Conservation (phyloP, 2,113 vertebrate species). For the Crotalus horridus region DNA sequence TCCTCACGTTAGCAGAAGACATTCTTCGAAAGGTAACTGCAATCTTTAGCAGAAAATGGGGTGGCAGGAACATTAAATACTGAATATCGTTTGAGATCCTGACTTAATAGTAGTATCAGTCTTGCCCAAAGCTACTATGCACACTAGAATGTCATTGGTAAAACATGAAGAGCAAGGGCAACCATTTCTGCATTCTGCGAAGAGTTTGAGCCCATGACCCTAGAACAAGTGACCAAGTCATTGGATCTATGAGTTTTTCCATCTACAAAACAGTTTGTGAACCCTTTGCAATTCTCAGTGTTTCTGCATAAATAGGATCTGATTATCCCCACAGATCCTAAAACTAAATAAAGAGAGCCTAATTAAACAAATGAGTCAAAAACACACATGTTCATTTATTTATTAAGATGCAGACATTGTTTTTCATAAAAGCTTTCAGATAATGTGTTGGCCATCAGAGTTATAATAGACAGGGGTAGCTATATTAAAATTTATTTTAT, state of each 20-base stretch:
- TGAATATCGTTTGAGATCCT: not conserved
- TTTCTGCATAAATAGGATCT: not conserved
- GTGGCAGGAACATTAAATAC: not conserved
- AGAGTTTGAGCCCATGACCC: not conserved
- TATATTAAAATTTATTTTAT: not conserved
- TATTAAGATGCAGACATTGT: not conserved
- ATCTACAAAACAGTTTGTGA: not conserved
- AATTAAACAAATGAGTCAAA: not conserved
- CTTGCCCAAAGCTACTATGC: not conserved
- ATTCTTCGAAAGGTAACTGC: slow-evolving; percentile 95
- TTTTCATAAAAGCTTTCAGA: not conserved
- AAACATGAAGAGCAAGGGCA: not conserved
- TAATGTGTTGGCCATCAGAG: not conserved
- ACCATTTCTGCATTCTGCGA: not conserved
- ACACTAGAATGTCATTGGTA: not conserved
- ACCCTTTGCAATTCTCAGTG: not conserved
- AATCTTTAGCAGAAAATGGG: not conserved
- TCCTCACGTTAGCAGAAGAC: slow-evolving; percentile 99
- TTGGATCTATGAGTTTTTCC: not conserved
- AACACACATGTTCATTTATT: not conserved
- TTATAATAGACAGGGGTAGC: not conserved
- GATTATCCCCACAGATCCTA: not conserved
- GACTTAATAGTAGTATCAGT: not conserved
- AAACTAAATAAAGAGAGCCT: not conserved
- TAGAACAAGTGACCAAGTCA: not conserved